Percentiles rank a stretch among this genome's conserved stretches.
Evolutionary conservation across 2,797 vertebrate genomes (phyloP).

Genomic region (Epinephelus coioides): DNA sequence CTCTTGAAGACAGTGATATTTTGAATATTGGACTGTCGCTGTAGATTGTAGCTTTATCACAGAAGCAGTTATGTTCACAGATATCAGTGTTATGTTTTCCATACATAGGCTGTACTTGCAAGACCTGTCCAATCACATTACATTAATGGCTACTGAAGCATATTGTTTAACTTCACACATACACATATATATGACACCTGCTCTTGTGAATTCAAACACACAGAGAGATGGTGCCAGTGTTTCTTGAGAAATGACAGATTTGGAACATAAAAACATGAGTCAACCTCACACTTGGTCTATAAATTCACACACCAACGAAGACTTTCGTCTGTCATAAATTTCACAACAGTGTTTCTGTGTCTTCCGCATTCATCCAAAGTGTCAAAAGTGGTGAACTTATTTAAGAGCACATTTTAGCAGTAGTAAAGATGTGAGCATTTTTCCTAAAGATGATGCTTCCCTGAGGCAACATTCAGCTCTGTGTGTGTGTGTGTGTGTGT

Average conservation of each 20-base stretch:
- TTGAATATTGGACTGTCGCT: conserved; percentile 7
- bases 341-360: not conserved
- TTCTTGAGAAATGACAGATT: not conserved
- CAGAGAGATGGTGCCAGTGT: not conserved
- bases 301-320: not conserved
- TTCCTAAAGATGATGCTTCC: conserved; percentile 33
- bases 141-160: not conserved
- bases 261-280: conserved; percentile 1
- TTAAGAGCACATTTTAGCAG: conserved; percentile 14
- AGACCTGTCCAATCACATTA: not conserved
- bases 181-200: too few species aligned
- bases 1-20: conserved; percentile 13
- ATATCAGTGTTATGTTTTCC: not conserved
- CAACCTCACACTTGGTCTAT: not conserved
- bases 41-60: not conserved
- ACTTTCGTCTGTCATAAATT: not conserved
- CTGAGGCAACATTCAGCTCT: conserved; percentile 12
- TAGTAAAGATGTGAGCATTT: conserved; percentile 26
- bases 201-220: not conserved
- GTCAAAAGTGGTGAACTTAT: conserved; percentile 17
- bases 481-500: not conserved
- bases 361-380: not conserved
- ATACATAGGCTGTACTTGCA: not conserved
- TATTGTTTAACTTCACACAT: not conserved
- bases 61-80: not conserved